Conservation (phyloP, 2,888 invertebrate genomes). For the Chromoteleia sp. region DNA sequence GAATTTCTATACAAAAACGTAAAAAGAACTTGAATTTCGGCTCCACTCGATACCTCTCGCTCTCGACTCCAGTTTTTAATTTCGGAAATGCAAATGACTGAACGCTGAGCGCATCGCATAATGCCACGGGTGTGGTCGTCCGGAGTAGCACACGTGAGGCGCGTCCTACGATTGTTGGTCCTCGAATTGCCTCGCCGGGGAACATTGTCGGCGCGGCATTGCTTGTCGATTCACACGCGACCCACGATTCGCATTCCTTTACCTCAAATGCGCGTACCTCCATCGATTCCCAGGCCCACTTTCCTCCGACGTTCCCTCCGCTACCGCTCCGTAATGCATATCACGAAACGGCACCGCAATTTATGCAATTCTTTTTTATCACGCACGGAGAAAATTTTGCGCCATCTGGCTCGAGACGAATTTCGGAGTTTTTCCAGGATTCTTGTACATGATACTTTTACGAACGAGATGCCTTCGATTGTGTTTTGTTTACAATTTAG, state of each 20-base stretch:
- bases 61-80: neutral
- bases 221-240: slow-evolving; percentile 78
- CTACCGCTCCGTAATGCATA: slow-evolving; percentile 49
- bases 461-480: slow-evolving; percentile 13
- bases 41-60: neutral
- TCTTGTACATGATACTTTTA: slow-evolving; percentile 38
- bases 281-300: slow-evolving; percentile 71
- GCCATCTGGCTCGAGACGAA: slow-evolving; percentile 46
- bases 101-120: slow-evolving; percentile 22
- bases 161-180: slow-evolving; percentile 74
- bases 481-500: neutral
- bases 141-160: slow-evolving; percentile 66
- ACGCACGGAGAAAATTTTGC: slow-evolving; percentile 34
- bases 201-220: slow-evolving; percentile 73
- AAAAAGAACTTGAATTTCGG: too few relatives aligned
- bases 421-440: slow-evolving; percentile 45
- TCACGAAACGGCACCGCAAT: slow-evolving; percentile 58
- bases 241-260: slow-evolving; percentile 75
- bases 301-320: slow-evolving; percentile 57
- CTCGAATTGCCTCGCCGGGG: slow-evolving; percentile 75
- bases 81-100: slow-evolving; percentile 8
- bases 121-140: slow-evolving; percentile 51
- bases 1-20: too few relatives aligned
- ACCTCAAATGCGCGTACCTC: slow-evolving; percentile 65
- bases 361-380: slow-evolving; percentile 52